Conservation (phyloP, 2,797 vertebrate species). For the Acanthornis magna region DNA sequence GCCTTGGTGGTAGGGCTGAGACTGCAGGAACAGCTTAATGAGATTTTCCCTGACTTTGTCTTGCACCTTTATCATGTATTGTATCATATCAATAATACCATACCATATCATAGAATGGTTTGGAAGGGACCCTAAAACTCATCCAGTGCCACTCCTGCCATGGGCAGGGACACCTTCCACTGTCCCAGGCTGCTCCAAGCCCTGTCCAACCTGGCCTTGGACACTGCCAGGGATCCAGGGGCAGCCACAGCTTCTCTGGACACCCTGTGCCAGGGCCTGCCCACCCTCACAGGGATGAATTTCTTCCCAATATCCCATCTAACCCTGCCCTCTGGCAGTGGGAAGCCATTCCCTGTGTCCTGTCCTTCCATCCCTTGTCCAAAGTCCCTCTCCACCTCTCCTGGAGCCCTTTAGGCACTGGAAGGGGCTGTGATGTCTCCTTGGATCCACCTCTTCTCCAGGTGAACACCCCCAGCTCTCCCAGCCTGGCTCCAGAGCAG, state of each 20-base stretch:
- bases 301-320: not conserved
- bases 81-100: not conserved
- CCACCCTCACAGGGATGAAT: rapidly evolving
- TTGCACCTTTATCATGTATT: not conserved
- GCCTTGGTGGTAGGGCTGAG: not conserved
- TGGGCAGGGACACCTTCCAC: not conserved
- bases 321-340: rapidly evolving
- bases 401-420: not conserved
- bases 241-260: not conserved
- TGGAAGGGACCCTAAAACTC: rapidly evolving
- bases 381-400: not conserved
- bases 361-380: not conserved
- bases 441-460: not conserved
- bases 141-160: rapidly evolving
- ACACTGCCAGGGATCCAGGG: not conserved
- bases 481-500: not conserved
- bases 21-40: not conserved
- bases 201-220: rapidly evolving
- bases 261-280: rapidly evolving
- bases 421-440: rapidly evolving
- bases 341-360: rapidly evolving
- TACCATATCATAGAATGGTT: not conserved
- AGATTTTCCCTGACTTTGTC: not conserved
- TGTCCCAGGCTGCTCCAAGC: rapidly evolving
- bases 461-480: not conserved